These are phyloP conservation scores for Nibea coibor DNA, from an alignment of 2,113 vertebrate genomes.

Conservation along the genomic window DNA sequence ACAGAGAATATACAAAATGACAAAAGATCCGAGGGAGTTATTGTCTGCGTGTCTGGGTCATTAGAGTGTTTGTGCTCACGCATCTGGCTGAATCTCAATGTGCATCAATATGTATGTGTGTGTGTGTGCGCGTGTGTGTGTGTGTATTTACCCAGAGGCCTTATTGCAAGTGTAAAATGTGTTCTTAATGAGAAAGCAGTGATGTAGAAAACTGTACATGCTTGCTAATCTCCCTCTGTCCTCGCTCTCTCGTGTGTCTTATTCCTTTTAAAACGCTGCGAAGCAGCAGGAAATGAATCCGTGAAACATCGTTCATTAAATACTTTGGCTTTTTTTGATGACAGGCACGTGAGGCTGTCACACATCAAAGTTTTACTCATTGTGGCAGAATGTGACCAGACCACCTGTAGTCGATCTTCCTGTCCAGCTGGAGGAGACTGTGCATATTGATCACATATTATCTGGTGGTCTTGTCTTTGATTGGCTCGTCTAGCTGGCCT, in stretches of 20 bases:
- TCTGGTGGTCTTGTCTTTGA: no score
- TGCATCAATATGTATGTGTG: background rate
- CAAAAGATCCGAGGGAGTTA: background rate
- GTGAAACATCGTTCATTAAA: background rate
- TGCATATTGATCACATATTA: no score
- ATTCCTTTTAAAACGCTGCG: background rate
- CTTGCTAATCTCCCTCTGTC: constrained; percentile 18
- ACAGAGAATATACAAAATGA: constrained; percentile 23
- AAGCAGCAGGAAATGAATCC: background rate
- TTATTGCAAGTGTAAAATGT: constrained; percentile 26
- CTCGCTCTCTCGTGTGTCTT: background rate
- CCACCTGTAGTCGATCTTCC: no score
- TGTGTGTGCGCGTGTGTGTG: background rate
- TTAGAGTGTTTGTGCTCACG: background rate
- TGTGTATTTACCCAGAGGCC: constrained; percentile 2
- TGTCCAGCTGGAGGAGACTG: no score
- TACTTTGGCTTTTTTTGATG: no score
- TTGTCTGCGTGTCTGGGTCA: background rate
- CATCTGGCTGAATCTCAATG: background rate
- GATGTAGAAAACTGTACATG: constrained; percentile 45
- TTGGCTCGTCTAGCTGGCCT: no score
- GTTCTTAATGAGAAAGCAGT: constrained; percentile 56
- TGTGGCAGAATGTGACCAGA: background rate
- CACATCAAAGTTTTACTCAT: background rate
- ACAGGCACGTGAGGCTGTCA: background rate